phyloP scores from a whole-genome alignment of 2,113 vertebrate species.

The Larimichthys polyactis region DNA sequence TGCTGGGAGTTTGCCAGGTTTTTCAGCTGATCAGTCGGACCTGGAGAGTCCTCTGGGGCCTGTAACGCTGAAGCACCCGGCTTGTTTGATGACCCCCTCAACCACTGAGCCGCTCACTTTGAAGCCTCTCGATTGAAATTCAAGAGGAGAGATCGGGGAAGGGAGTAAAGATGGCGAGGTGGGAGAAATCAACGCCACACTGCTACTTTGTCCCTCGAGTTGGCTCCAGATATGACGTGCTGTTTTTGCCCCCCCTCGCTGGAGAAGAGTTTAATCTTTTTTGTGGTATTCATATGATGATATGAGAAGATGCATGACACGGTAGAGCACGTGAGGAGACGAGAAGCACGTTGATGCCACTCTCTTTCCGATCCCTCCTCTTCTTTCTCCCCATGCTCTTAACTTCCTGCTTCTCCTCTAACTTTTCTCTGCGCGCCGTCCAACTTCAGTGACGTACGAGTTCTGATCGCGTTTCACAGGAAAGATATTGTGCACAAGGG shows the following conservation, averaged over 20 bases:
- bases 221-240: neutral
- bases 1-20: conserved; percentile 10
- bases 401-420: conserved; percentile 36
- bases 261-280: too few relatives aligned
- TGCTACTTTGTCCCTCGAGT: neutral
- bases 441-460: conserved; percentile 24
- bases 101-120: conserved; percentile 78
- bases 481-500: conserved; percentile 36
- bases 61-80: conserved; percentile 33
- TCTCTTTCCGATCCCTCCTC: neutral
- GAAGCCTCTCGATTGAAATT: conserved; percentile 84
- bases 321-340: neutral
- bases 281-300: too few relatives aligned
- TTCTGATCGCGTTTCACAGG: conserved; percentile 59
- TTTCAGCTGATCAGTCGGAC: conserved; percentile 24
- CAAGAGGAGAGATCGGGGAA: conserved; percentile 68
- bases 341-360: neutral
- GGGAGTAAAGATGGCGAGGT: neutral
- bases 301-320: neutral
- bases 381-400: neutral
- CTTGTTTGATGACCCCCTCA: conserved; percentile 72
- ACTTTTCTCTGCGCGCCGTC: neutral
- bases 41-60: conserved; percentile 53
- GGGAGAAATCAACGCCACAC: conserved; percentile 6
- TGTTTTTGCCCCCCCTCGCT: neutral